Evolutionary conservation across 2,113 vertebrate species (phyloP), one percentile per base, ranked within the genome.

Genomic region (Prunella himalayana): DNA sequence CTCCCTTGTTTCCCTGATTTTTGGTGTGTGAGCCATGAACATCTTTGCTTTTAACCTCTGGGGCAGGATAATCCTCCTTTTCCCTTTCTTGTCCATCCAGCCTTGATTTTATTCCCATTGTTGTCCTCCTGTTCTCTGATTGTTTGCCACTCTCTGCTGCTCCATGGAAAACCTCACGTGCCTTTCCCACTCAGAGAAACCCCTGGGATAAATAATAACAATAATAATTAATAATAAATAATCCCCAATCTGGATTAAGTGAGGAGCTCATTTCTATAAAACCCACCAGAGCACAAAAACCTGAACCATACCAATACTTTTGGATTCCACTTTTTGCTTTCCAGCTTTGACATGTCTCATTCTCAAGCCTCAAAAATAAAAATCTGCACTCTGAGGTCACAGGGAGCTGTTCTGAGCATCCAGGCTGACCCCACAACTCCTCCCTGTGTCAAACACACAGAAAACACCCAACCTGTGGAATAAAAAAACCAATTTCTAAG

Each of bases 21-120:
- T 2, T 17, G 59, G 12, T 0, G 8, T 60, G 2, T 2, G 31
- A 47, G 13, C 68, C 49, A 1, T 1, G 31, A 0, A 7, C 1
- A 0, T 39, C 73, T 37, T 63, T 1, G 49, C 13, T 65, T 91
- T 64, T 82, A 92, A 61, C 69, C 57, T 63, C 35, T 2, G 6
- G 53, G 60, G 39, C 5, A 42, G 57, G 73, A 60, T 88, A 86
- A 95, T 78, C 73, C 77, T 68, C 25, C 23, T 61, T 60, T 37
- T 11, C 61, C 73, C 73, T 83, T 81, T 84, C 64, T 75, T 30
- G n/a, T 13, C 61, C 83, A 15, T 9, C 61, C 88, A 47, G 24
- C 44, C 69, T 82, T 75, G 9, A 6, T 49, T 95, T 76, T 21
- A 39, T 13, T 39, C 47, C 47, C 68, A 10, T 77, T 87, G 70